Conservation (phyloP, 1,140 invertebrate species). For the Sipha flava region DNA sequence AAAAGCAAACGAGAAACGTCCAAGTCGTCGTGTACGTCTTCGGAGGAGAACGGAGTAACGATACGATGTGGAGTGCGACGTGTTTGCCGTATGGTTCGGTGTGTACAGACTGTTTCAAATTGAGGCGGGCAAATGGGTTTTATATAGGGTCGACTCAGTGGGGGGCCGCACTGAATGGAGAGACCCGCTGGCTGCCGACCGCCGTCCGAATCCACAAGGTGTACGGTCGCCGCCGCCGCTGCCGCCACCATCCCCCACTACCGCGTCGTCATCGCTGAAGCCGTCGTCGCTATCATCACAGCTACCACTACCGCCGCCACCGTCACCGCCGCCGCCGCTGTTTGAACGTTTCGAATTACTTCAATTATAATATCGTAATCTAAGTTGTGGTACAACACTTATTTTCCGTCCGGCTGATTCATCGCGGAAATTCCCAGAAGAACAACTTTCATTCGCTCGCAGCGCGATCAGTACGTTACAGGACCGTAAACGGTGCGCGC, state of each 20-base stretch:
- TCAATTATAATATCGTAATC: too few relatives aligned
- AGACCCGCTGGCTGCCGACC: neutral
- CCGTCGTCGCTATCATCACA: neutral
- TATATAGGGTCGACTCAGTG: neutral
- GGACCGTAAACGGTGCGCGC: too few relatives aligned
- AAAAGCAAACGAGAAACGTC: too few relatives aligned
- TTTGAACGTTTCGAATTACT: too few relatives aligned
- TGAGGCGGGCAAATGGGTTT: constrained; percentile 18
- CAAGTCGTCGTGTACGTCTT: too few relatives aligned
- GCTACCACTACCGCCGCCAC: neutral
- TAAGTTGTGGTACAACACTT: too few relatives aligned
- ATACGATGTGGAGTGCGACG: neutral
- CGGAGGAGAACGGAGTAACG: neutral
- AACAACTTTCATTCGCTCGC: constrained; percentile 27
- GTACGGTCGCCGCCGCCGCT: neutral
- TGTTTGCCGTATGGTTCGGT: neutral
- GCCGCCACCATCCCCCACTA: neutral
- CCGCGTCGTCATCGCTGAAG: neutral
- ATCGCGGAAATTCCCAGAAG: constrained; percentile 6
- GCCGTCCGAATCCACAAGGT: neutral
- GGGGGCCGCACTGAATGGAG: neutral
- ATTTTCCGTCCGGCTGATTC: too few relatives aligned
- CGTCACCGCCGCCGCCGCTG: neutral
- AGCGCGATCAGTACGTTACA: too few relatives aligned
- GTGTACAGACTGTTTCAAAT: constrained; percentile 26